These are phyloP conservation scores for Caenorhabditis uteleia DNA, from an alignment of 2,888 invertebrate species.

Conservation along the genomic window DNA sequence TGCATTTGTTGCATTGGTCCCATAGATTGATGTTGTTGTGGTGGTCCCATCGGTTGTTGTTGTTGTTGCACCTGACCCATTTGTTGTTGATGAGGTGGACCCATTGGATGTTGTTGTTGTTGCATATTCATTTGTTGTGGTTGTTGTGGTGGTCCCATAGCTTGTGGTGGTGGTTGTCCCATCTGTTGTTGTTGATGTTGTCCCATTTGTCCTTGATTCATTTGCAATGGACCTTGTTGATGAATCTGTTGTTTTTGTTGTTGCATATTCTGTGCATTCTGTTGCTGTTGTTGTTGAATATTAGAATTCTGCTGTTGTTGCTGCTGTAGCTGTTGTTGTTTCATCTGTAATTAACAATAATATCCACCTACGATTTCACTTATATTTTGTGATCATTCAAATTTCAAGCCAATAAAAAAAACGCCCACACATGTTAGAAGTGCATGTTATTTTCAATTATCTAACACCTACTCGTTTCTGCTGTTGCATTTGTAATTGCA, in stretches of 20 bases:
- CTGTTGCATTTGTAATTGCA: constrained; percentile 46
- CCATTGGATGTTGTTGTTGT: not conserved
- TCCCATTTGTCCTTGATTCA: not conserved
- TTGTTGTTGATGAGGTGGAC: not conserved
- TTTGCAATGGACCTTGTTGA: not conserved
- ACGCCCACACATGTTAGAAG: no score
- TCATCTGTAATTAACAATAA: not conserved
- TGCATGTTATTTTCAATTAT: no score
- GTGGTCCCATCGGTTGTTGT: not conserved
- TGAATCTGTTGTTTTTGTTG: constrained; percentile 2
- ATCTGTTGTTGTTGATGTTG: constrained; percentile 4
- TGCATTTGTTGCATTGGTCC: constrained; percentile 8
- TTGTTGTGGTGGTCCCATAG: not conserved
- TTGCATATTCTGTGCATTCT: constrained; percentile 1
- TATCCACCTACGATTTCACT: no score
- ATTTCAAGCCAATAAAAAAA: no score
- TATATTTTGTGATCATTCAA: no score
- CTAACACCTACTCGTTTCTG: constrained; percentile 15
- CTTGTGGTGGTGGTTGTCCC: not conserved
- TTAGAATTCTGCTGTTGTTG: constrained; percentile 13
- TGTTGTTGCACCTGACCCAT: not conserved
- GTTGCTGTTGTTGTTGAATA: constrained; percentile 21
- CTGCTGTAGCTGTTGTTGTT: constrained; percentile 15
- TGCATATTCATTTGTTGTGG: no score
- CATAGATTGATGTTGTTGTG: not conserved